Evolutionary conservation across 2,113 vertebrate genomes (phyloP), one percentile per base, ranked within the genome.

Genomic region (Pollimyrus isidori): DNA sequence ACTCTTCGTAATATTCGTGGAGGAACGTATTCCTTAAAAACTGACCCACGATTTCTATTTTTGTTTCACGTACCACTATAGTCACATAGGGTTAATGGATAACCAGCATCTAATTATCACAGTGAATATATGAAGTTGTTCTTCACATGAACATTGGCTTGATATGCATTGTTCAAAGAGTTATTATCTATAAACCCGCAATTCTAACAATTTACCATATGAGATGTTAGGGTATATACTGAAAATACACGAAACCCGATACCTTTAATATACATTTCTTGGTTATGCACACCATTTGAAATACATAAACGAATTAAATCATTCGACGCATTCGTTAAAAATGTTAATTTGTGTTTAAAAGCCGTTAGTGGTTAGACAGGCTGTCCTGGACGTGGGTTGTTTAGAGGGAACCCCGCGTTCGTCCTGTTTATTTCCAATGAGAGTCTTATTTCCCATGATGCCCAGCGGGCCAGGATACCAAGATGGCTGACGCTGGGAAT

Each of bases 401-500:
- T 52, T 86, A 50, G 30, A 30, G 19, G 13, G 85, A 50, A 17
- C 3, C 26, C 21, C 3, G 85, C 85, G 49, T 26, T 7, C 83
- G 23, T 26, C 83, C 83, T 50, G 83, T 50, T 86, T 86, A 86
- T 86, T 49, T 50, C 45, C 46, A 69, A 88, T 90, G 62, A 82
- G 86, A 89, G 82, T 73, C 19, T 83, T 65, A 85, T 88, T 95
- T 93, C 97, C 98, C 97, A 95, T 94, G 96, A 98, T 98, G 97
- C 97, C 95, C 93, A 93, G 96, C 95, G 97, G 93, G 94, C 92
- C 93, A 94, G 95, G 95, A 95, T 94, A 96, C 95, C 96, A 98
- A 98, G 97, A 99, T 99, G 98, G 98, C 97, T 92, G 97, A 97
- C 95, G 96, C 96, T 95, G 97, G 97, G 94, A 97, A 97, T 92